These are phyloP conservation scores for Plebejus melissa DNA, from an alignment of 2,888 invertebrate species.

Conservation along the genomic window DNA sequence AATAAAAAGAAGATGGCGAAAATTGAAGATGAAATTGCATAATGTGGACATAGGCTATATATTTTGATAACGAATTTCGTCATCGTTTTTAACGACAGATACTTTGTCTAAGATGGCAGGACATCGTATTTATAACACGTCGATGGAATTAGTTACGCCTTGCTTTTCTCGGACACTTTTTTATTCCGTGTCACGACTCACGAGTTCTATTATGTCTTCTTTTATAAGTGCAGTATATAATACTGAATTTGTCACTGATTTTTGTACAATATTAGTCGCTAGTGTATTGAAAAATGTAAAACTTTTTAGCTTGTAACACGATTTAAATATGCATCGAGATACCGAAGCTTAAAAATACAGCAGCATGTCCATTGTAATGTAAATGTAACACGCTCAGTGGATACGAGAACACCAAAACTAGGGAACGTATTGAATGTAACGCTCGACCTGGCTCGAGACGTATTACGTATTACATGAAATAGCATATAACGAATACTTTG, in stretches of 20 bases:
- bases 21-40: too few relatives aligned
- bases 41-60: too few relatives aligned
- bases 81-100: too few relatives aligned
- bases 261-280: too few relatives aligned
- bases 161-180: neutral
- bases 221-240: neutral
- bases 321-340: neutral
- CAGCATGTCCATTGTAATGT: neutral
- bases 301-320: neutral
- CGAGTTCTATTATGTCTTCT: too few relatives aligned
- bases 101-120: neutral
- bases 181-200: too few relatives aligned
- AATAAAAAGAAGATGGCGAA: too few relatives aligned
- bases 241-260: neutral
- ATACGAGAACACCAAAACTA: neutral
- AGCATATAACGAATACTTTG: neutral
- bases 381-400: neutral
- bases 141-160: neutral
- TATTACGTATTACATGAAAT: neutral
- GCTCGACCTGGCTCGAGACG: neutral
- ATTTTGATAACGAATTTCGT: too few relatives aligned
- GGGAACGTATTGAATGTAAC: slow-evolving; percentile 9
- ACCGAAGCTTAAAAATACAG: neutral
- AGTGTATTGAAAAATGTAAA: neutral
- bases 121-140: neutral